Evolutionary conservation across 2,797 vertebrate genomes (phyloP), one percentile per base, ranked within the genome.

Genomic region (Emydoidea blandingii): DNA sequence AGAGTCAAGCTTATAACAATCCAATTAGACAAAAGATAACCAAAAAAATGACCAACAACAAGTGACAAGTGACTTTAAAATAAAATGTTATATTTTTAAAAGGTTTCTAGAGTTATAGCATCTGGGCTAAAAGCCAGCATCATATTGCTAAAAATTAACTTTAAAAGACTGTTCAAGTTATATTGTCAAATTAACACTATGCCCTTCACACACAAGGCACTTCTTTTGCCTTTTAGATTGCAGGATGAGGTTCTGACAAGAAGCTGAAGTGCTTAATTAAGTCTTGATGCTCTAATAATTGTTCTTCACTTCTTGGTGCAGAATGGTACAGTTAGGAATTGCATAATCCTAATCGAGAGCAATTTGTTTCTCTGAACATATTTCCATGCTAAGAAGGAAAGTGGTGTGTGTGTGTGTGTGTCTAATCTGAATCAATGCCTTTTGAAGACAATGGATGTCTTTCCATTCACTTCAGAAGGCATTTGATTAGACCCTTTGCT

Each of bases 331-430:
- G 94, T 96, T 96, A 86, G 54, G 72, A 88, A 34, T 95, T 97
- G 91, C 85, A 82, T 95, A 92, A 95, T 90, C 81, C 37, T 94
- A 95, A 91, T 2, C 92, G 85, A 50, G 74, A 91, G 83, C 68
- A 95, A 94, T 97, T 96, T 96, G 95, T 96, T 95, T 84, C 81
- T 27, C 65, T 92, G 82, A 96, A 96, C 85, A 83, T 3, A 88
- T 93, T 95, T 93, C 78, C 3, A 2, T 87, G n/a, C 54, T 91
- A 78, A 94, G 79, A 65, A 5, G 41, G 9, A 89, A 95, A 93
- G 93, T 29, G 44, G 49, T 27, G 84, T 2, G 4, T 81, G 29
- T 65, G 94, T 4, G 41, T 7, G 0, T 89, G 85, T 27, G 7
- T 92, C 91, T 54, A 23, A 23, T 54, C 21, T 10, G 54, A 54